Conservation (phyloP, 2,113 vertebrate genomes). For the Gavialis gangeticus region DNA sequence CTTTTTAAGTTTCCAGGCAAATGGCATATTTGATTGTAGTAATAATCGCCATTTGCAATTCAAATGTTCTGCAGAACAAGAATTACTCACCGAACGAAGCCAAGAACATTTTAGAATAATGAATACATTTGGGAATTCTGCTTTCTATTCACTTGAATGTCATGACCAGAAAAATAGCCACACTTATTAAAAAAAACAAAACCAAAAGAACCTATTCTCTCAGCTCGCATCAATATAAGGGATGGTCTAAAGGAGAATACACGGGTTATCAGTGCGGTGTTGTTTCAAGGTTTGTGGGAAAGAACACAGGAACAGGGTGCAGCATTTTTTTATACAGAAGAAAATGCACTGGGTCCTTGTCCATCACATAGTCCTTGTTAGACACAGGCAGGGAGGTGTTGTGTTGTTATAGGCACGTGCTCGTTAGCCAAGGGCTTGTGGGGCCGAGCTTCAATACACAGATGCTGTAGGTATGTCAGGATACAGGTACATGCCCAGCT, state of each 20-base stretch:
- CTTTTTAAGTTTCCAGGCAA: not conserved
- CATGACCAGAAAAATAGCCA: slow-evolving; percentile 37
- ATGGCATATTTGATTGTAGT: slow-evolving; percentile 42
- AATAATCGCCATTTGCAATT: slow-evolving; percentile 53
- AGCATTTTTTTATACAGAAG: slow-evolving; percentile 12
- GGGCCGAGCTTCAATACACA: not conserved
- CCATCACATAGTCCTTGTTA: not conserved
- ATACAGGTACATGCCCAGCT: not conserved
- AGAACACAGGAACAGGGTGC: not conserved
- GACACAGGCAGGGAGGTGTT: not conserved
- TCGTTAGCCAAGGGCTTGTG: not conserved
- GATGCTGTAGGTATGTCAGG: not conserved
- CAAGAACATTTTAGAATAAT: slow-evolving; percentile 49
- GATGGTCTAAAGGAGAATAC: slow-evolving; percentile 3
- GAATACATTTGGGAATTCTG: slow-evolving; percentile 13
- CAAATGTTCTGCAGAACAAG: slow-evolving; percentile 17
- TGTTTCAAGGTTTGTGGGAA: slow-evolving; percentile 28
- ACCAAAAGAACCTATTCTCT: not conserved
- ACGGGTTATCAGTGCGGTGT: slow-evolving; percentile 19
- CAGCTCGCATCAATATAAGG: slow-evolving; percentile 12
- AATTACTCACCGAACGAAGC: slow-evolving; percentile 26
- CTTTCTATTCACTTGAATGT: not conserved
- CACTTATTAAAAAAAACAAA: slow-evolving; percentile 28
- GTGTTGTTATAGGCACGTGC: not conserved
- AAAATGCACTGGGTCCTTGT: not conserved